phyloP scores from a whole-genome alignment of 2,888 invertebrate species.

The Entomobrya proxima region DNA sequence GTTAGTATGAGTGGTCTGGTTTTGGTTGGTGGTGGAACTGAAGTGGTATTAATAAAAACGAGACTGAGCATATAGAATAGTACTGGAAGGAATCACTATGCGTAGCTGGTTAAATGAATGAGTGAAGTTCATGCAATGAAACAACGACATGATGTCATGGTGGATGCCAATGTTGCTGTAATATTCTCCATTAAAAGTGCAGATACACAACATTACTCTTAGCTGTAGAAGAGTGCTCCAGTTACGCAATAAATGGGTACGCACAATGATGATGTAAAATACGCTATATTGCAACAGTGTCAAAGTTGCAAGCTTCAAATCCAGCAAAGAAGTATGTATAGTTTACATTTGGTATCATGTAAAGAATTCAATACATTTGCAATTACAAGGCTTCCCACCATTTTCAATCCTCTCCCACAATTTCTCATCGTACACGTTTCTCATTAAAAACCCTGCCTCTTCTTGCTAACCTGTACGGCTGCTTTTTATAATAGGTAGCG shows the following conservation, averaged over 20 bases:
- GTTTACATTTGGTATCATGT: not conserved
- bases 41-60: not conserved
- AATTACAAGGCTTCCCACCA: constrained; percentile 21
- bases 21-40: not conserved
- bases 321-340: not conserved
- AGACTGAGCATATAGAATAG: not conserved
- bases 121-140: constrained; percentile 38
- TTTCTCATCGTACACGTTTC: constrained; percentile 10
- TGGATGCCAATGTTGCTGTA: constrained; percentile 22
- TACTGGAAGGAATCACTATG: not conserved
- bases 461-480: not conserved
- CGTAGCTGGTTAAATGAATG: constrained; percentile 32
- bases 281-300: not conserved
- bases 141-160: not conserved
- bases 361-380: not conserved
- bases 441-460: constrained; percentile 43
- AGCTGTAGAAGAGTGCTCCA: not conserved
- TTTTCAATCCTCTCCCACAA: not conserved
- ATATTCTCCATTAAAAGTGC: constrained; percentile 17
- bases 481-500: not conserved
- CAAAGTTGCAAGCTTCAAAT: not conserved
- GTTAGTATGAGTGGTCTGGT: constrained; percentile 8
- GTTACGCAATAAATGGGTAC: no score
- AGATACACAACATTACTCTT: constrained; percentile 22
- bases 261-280: constrained; percentile 5